These are phyloP conservation scores for Poliocrania exsul DNA, from an alignment of 2,797 vertebrate genomes.

Conservation along the genomic window DNA sequence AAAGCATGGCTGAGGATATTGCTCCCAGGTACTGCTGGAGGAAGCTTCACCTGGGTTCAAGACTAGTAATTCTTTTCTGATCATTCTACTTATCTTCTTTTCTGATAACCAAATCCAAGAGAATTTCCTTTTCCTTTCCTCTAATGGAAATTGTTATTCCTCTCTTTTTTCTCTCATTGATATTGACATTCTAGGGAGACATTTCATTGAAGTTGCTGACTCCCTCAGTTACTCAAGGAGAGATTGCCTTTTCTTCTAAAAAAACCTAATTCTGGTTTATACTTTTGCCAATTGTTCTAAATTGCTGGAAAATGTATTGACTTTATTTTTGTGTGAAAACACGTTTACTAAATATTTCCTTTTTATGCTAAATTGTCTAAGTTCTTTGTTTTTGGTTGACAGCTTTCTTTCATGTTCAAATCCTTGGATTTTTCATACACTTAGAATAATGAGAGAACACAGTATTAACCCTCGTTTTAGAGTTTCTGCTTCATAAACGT, in stretches of 20 bases:
- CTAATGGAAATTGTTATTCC: neutral
- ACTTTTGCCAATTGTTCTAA: neutral
- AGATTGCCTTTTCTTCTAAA: constrained; percentile 39
- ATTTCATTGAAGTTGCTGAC: constrained; percentile 31
- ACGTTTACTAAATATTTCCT: constrained; percentile 37
- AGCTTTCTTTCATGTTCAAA: neutral
- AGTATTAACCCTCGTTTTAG: neutral
- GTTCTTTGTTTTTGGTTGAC: neutral
- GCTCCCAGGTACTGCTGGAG: neutral
- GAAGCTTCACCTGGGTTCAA: neutral
- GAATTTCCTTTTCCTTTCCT: neutral
- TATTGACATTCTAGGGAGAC: neutral
- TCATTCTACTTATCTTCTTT: neutral
- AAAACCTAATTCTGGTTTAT: neutral
- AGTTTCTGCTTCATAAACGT: neutral
- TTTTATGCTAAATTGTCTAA: constrained; percentile 8
- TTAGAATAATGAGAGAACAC: neutral
- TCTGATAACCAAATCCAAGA: neutral
- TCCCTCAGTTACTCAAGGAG: neutral
- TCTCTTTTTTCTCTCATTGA: constrained; percentile 42
- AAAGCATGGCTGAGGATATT: rapidly evolving
- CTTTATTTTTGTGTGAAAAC: neutral
- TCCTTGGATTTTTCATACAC: neutral
- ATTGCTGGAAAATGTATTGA: constrained; percentile 26
- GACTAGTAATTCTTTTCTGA: neutral